phyloP scores from a whole-genome alignment of 37 sponge, comb jelly and placozoan genomes.

The Halichondria panicea region DNA sequence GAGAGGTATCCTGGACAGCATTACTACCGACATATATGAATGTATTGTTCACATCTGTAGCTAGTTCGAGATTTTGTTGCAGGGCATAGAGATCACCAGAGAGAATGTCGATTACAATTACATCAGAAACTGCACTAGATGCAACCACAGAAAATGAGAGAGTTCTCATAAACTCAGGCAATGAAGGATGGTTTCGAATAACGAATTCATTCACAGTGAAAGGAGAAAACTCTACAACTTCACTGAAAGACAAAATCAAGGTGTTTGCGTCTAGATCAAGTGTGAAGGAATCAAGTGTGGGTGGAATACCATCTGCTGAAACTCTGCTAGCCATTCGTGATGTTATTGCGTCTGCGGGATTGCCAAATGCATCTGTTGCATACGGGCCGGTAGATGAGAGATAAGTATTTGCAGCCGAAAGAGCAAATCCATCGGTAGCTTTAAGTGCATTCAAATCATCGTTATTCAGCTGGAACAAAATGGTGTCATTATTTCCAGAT shows the following conservation, averaged over 20 bases:
- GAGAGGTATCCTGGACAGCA: constrained; percentile 15
- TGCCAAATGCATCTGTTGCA: constrained; percentile 77
- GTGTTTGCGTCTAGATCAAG: constrained; percentile 53
- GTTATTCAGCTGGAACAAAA: constrained; percentile 48
- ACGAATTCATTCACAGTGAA: constrained; percentile 16
- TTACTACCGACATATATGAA: constrained; percentile 25
- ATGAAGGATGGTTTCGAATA: constrained; percentile 18
- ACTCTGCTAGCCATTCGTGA: constrained; percentile 22
- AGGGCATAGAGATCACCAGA: constrained; percentile 24
- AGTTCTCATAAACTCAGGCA: background rate
- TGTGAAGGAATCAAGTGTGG: constrained; percentile 49
- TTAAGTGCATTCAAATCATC: constrained; percentile 72
- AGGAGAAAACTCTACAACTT: constrained; percentile 40
- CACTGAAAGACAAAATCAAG: constrained; percentile 68
- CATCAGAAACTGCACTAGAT: constrained; percentile 6
- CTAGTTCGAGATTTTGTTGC: constrained; percentile 39
- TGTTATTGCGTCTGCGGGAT: constrained; percentile 25
- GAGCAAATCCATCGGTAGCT: constrained; percentile 18
- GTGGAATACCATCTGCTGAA: constrained; percentile 49
- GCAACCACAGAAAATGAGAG: constrained; percentile 20
- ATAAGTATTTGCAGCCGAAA: constrained; percentile 18
- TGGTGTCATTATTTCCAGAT: constrained; percentile 30
- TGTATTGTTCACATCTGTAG: constrained; percentile 37
- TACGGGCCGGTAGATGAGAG: constrained; percentile 22
- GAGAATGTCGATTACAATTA: constrained; percentile 17